Evolutionary conservation across 2,888 invertebrate genomes (phyloP), one percentile per base, ranked within the genome.

Genomic region (Sarcophaga subvicina): DNA sequence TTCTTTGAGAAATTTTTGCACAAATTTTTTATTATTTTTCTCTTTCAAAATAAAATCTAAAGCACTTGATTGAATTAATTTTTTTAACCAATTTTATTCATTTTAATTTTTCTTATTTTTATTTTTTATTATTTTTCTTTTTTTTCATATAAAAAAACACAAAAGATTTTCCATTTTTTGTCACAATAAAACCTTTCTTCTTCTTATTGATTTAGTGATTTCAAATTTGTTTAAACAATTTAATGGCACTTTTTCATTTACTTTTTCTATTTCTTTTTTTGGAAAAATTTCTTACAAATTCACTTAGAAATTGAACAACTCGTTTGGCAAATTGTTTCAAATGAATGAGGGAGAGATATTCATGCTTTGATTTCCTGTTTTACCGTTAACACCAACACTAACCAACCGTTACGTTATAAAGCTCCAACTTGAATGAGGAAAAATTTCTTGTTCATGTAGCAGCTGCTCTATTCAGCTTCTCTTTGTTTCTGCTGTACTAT

Each of bases 391-490:
- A 77, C 77, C 71, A 76, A 80, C 84, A 72, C 80, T 59, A 85
- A 72, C 89, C 91, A 90, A 90, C 90, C 91, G 90, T 91, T 90
- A 84, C 89, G 90, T 88, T 88, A 88, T 88, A 88, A 90, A 90
- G 89, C 91, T 92, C 90, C 90, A 92, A 92, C 92, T 92, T 90
- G 88, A 92, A 91, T 91, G 90, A 90, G 90, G 90, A 88, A 63
- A 81, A 83, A 67, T 62, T 62, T 62, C 17, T 54, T 22, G 14
- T 45, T 62, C 47, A 37, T 60, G 10, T 76, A 2, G 20, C 71
- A 25, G 17, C 89, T 60, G 64, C n/a, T 47, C 64, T 84, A 85
- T 64, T 49, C 60, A 67, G 62, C 62, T 62, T 45, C 14, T 49
- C 27, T 72, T 59, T 49, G 54, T 17, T 17, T 54, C 12, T 54